These are phyloP conservation scores for Trichonephila clavata DNA, from an alignment of 1,140 invertebrate species.

Conservation along the genomic window DNA sequence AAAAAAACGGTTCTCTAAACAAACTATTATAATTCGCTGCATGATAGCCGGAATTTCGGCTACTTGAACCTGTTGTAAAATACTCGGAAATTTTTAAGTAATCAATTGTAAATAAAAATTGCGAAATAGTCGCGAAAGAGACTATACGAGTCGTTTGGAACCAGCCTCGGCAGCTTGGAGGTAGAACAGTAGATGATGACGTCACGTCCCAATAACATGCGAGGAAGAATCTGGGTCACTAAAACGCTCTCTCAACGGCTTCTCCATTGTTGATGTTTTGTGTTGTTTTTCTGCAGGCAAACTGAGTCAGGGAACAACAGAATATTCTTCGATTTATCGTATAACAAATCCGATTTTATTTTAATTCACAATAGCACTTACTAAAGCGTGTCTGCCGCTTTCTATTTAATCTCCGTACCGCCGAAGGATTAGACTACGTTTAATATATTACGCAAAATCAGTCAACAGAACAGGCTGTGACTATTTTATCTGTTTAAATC, in stretches of 20 bases:
- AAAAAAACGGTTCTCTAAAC: too few species aligned
- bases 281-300: background rate
- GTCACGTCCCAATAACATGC: slow-evolving; percentile 9
- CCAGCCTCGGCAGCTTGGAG: slow-evolving; percentile 6
- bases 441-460: too few species aligned
- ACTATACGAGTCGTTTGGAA: background rate
- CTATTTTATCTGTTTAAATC: too few species aligned
- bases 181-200: background rate
- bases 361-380: background rate
- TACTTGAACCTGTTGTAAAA: background rate
- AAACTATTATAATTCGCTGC: too few species aligned
- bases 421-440: background rate
- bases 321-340: background rate
- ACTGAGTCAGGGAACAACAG: background rate
- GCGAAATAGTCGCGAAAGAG: background rate
- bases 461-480: too few species aligned
- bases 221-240: background rate
- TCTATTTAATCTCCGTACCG: background rate
- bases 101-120: slow-evolving; percentile 14
- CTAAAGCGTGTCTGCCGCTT: background rate
- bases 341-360: background rate
- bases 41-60: background rate
- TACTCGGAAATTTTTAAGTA: background rate
- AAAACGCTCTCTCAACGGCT: slow-evolving; percentile 4
- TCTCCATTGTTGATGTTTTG: background rate